Conservation (phyloP, 2,888 invertebrate genomes). For the Pecten maximus region DNA sequence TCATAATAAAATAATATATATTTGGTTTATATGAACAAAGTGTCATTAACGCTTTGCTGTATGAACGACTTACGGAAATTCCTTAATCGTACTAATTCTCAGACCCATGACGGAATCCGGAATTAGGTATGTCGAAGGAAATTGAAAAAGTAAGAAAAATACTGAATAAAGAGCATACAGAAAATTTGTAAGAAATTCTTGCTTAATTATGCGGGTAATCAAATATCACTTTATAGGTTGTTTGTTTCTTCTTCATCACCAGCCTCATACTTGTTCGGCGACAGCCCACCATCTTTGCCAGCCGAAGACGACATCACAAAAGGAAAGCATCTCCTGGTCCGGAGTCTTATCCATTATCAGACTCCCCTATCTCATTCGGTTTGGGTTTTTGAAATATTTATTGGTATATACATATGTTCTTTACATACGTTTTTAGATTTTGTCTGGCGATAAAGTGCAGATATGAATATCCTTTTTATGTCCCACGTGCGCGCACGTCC, state of each 20-base stretch:
- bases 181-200: not conserved
- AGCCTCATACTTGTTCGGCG: not conserved
- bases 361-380: conserved; percentile 2
- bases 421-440: conserved; percentile 24
- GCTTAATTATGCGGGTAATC: conserved; percentile 26
- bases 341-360: not conserved
- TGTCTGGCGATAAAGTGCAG: conserved; percentile 25
- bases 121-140: conserved; percentile 8
- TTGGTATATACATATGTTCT: conserved; percentile 24
- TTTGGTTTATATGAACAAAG: no score
- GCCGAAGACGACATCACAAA: conserved; percentile 1
- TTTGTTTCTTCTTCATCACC: conserved; percentile 19
- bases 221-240: conserved; percentile 30
- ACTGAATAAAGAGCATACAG: not conserved
- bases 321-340: not conserved
- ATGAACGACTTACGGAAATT: not conserved
- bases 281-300: not conserved
- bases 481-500: conserved; percentile 21
- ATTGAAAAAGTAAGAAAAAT: not conserved
- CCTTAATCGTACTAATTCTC: not conserved
- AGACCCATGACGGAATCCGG: conserved; percentile 27
- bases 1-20: no score
- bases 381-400: conserved; percentile 31
- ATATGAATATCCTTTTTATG: conserved; percentile 35
- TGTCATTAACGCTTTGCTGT: no score